These are phyloP conservation scores for Chaenodraco wilsoni DNA, from an alignment of 2,797 vertebrate genomes.

Conservation along the genomic window DNA sequence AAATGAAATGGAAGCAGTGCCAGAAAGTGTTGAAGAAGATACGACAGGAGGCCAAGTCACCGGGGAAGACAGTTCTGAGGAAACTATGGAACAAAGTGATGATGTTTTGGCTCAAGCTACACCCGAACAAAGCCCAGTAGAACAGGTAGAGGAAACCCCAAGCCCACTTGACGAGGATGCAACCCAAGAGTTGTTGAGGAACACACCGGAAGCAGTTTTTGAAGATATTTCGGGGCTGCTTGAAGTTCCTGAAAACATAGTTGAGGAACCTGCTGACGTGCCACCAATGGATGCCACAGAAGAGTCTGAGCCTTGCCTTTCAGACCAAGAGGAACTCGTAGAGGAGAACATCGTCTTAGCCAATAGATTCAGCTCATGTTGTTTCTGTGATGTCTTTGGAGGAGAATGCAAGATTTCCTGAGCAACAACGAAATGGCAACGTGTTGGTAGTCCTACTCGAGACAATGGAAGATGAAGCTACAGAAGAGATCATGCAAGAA, in stretches of 20 bases:
- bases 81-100: not conserved
- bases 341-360: not conserved
- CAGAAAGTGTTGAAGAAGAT: conserved; percentile 3
- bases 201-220: not conserved
- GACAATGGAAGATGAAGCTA: not conserved
- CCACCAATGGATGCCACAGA: not conserved
- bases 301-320: not conserved
- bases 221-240: not conserved
- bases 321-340: not conserved
- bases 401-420: not conserved
- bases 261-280: conserved; percentile 6
- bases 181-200: not conserved
- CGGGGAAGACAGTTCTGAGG: too few species aligned
- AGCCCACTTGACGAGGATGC: not conserved
- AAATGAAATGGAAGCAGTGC: not conserved
- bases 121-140: not conserved
- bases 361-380: not conserved
- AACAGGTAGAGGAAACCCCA: not conserved
- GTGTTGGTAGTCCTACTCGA: not conserved
- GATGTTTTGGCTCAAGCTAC: not conserved
- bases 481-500: not conserved
- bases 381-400: not conserved
- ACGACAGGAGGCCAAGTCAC: not conserved
- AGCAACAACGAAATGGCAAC: not conserved
- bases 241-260: not conserved